Conservation (phyloP, 2,797 vertebrate species). For the Apogon talboti region DNA sequence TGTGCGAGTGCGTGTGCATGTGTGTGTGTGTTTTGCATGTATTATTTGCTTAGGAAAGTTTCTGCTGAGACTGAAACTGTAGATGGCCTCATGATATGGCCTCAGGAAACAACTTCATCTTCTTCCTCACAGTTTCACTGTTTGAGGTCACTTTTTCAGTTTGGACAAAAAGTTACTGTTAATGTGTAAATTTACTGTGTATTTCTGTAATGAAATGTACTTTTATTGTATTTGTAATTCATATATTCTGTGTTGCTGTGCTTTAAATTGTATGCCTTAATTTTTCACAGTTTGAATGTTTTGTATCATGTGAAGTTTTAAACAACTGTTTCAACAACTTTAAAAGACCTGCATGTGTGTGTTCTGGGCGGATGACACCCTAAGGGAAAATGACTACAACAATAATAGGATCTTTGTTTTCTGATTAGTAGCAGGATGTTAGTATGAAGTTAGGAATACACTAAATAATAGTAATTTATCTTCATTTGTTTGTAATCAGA, state of each 20-base stretch:
- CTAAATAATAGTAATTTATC: neutral
- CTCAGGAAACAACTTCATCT: constrained; percentile 31
- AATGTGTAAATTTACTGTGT: constrained; percentile 23
- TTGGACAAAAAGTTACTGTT: neutral
- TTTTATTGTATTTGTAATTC: constrained; percentile 17
- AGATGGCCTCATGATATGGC: constrained; percentile 50
- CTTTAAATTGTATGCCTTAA: neutral
- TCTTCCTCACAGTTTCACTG: constrained; percentile 24
- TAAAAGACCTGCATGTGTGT: neutral
- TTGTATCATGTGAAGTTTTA: neutral
- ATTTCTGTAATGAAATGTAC: constrained; percentile 20
- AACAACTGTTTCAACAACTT: neutral
- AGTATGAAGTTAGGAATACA: neutral
- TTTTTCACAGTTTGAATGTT: neutral
- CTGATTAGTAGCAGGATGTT: constrained; percentile 35
- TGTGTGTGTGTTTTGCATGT: constrained; percentile 71
- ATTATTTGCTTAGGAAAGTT: constrained; percentile 81
- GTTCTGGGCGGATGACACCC: neutral
- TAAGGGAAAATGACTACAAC: too few relatives aligned
- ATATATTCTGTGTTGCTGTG: constrained; percentile 1
- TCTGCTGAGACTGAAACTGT: constrained; percentile 72
- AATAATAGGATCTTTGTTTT: constrained; percentile 42
- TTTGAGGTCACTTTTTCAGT: constrained; percentile 23
- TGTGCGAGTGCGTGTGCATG: constrained; percentile 23
- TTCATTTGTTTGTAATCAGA: neutral